phyloP scores from a whole-genome alignment of 2,113 vertebrate species.

The Eudyptes chrysolophus region DNA sequence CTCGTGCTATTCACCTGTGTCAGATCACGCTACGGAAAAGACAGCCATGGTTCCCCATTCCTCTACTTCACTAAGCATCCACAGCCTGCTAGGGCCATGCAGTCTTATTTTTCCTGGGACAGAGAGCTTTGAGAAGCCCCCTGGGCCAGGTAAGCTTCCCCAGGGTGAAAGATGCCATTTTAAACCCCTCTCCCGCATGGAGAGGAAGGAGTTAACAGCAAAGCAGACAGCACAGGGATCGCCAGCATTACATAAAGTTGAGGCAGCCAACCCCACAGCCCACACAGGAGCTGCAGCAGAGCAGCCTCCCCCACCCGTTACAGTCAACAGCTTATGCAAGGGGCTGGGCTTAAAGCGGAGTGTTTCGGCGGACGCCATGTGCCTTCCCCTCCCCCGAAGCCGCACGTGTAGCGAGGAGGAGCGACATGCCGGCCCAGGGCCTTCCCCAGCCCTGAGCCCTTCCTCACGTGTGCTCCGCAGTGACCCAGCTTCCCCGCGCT shows the following conservation, averaged over 20 bases:
- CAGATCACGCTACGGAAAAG: not conserved
- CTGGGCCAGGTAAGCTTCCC: not conserved
- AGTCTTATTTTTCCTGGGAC: not conserved
- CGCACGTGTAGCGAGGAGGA: slow-evolving; percentile 69
- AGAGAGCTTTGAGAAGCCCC: not conserved
- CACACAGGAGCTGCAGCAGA: not conserved
- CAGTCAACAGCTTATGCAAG: slow-evolving; percentile 69
- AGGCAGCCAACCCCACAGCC: slow-evolving; percentile 2
- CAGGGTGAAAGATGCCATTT: not conserved
- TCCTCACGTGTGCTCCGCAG: slow-evolving; percentile 59
- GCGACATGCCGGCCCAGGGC: not conserved
- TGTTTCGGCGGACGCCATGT: not conserved
- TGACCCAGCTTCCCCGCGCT: not conserved
- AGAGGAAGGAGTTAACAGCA: slow-evolving; percentile 24
- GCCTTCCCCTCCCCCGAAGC: not conserved
- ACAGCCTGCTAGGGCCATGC: not conserved
- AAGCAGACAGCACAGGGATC: not conserved
- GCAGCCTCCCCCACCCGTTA: not conserved
- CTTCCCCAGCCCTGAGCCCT: not conserved
- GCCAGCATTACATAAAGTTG: slow-evolving; percentile 20
- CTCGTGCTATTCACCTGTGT: not conserved
- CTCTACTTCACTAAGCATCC: not conserved
- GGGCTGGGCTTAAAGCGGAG: not conserved
- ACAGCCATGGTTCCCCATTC: not conserved
- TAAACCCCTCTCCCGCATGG: not conserved